Base-by-base conservation (phyloP, 2,113 vertebrate genomes). In the Clinocottus analis region DNA sequence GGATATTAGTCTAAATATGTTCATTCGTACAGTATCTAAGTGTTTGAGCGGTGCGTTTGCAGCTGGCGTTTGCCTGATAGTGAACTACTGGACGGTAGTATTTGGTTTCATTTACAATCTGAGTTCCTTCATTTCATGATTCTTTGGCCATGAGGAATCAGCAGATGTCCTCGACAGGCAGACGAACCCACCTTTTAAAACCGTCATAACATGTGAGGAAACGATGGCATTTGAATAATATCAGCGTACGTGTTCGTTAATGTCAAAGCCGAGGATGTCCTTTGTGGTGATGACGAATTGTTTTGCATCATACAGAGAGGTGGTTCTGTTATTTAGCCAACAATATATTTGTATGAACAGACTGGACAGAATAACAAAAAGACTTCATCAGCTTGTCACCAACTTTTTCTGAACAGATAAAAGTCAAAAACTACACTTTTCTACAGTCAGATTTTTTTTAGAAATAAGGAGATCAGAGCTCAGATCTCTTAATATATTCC, bases 1-100 rank as follows among this genome's bases (percentile, higher is more conserved):
- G 65, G 70, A 79, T 66, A 70, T 80, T 49, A 60, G 51, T 74
- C 51, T 58, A 70, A 83, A 72, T 60, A 75, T 70, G 72, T 31
- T 69, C 31, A 39, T 79, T 72, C 69, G 4, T 65, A 56, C 62
- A 64, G 45, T 77, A 62, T 83, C 72, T 21, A 9, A 62, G 33
- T 66, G 65, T 21, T 58, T 31, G 47, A 55, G 27, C 39, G 12
- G 61, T 47, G 23, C 9, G 29, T 64, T 64, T 68, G 45, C 63
- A 82, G 72, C 74, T 65, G 66, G 31, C 64, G 61, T 25, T 49
- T 0, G 11, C 23, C 55, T 68, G 71, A 78, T 49, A 45, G 33
- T 45, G 56, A 59, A 60, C 41, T 31, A n/a, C 10, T 9, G 61
- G 7, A 41, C 21, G 23, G 31, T 64, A 35, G 66, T 71, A 3